phyloP scores from a whole-genome alignment of 2,888 invertebrate genomes.

The Schizaphis graminum region DNA sequence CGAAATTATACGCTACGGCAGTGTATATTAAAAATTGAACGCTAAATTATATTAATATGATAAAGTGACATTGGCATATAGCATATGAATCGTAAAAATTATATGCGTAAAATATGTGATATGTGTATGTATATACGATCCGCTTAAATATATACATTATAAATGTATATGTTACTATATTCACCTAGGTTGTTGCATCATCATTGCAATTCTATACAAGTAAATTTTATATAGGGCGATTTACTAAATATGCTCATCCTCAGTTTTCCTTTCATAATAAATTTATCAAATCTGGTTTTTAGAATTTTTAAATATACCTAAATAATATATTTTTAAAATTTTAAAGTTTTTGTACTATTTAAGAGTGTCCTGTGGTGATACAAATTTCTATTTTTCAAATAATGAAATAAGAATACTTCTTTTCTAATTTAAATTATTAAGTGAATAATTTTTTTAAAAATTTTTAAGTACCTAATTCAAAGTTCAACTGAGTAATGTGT shows the following conservation, averaged over 20 bases:
- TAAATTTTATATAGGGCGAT: background rate
- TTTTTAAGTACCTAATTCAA: background rate
- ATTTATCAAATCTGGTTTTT: background rate
- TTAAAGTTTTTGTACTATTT: background rate
- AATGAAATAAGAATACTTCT: background rate
- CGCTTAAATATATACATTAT: background rate
- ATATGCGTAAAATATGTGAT: background rate
- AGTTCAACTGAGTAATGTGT: background rate
- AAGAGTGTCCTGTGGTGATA: too few relatives aligned
- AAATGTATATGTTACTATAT: background rate
- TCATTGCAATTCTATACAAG: background rate
- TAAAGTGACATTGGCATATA: background rate
- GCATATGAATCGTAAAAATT: background rate
- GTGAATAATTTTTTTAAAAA: background rate
- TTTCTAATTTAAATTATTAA: background rate
- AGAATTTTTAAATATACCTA: background rate
- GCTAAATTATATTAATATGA: background rate
- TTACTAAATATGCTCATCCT: background rate
- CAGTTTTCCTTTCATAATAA: background rate
- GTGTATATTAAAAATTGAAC: background rate
- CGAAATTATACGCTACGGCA: background rate
- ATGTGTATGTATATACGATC: background rate
- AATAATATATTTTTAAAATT: background rate
- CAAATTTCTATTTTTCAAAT: too few relatives aligned
- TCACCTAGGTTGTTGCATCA: background rate